phyloP scores from a whole-genome alignment of 2,797 vertebrate genomes.

The Heliangelus exortis region DNA sequence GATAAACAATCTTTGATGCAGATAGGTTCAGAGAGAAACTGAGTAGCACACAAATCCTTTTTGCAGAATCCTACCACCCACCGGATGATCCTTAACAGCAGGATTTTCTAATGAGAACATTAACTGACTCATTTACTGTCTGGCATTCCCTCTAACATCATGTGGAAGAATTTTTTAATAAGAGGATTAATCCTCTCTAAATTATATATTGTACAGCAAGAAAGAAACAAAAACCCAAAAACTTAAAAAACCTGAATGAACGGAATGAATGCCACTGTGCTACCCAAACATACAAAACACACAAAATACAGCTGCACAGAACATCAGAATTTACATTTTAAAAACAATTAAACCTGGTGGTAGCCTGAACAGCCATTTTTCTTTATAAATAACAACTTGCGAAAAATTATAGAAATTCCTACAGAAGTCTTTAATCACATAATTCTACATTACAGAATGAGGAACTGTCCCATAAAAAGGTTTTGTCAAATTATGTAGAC shows the following conservation, averaged over 20 bases:
- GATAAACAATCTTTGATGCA: slow-evolving; percentile 39
- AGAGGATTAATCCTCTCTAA: not conserved
- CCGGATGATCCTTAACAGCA: slow-evolving; percentile 26
- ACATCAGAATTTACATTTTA: not conserved
- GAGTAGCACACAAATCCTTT: slow-evolving; percentile 7
- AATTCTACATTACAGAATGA: not conserved
- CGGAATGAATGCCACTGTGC: not conserved
- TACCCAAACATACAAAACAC: not conserved
- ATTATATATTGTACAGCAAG: not conserved
- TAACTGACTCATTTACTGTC: not conserved
- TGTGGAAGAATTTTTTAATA: not conserved
- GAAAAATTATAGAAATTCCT: not conserved
- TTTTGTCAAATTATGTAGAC: not conserved
- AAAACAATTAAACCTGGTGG: not conserved
- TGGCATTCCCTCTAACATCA: not conserved
- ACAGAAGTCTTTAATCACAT: not conserved
- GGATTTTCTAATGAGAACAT: slow-evolving; percentile 42
- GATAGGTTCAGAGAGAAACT: not conserved
- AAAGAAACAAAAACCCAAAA: not conserved
- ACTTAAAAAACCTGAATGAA: not conserved
- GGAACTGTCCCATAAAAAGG: not conserved
- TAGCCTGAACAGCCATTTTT: not conserved
- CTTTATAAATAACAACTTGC: not conserved
- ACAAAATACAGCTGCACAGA: not conserved
- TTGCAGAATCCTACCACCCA: not conserved